A percentile compares a stretch with the other conserved stretches of the same genome.
Evolutionary conservation across 2,888 invertebrate genomes (phyloP).

Genomic region (Conops quadrifasciatus): DNA sequence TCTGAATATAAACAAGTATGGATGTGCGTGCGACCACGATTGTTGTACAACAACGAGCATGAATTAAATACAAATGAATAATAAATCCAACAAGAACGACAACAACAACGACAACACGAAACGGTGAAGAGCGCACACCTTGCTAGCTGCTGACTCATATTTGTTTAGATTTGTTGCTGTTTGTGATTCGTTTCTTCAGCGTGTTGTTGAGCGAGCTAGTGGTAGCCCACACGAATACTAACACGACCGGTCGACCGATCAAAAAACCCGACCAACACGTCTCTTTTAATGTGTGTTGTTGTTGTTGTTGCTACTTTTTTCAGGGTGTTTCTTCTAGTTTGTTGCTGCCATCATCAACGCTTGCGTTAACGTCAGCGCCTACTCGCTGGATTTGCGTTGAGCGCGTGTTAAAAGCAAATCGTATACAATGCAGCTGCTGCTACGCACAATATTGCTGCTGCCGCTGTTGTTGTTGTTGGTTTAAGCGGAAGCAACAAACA

Average conservation of each 20-base stretch:
- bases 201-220: neutral
- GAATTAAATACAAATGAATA: neutral
- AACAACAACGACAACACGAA: constrained; percentile 10
- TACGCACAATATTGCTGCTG: no score
- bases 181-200: constrained; percentile 12
- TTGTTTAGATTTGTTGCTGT: constrained; percentile 28
- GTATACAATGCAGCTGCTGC: constrained; percentile 24
- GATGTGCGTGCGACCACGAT: no score
- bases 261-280: no score
- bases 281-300: neutral
- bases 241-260: neutral
- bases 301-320: constrained; percentile 33
- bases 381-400: constrained; percentile 47
- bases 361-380: neutral
- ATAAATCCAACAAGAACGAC: constrained; percentile 2
- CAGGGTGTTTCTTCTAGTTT: no score
- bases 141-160: constrained; percentile 28
- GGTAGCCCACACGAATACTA: neutral
- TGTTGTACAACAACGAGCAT: neutral
- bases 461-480: constrained; percentile 22
- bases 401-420: constrained; percentile 43
- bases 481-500: constrained; percentile 34
- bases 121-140: constrained; percentile 15
- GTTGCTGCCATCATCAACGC: constrained; percentile 10
- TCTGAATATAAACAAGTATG: no score